Evolutionary conservation across 1,140 invertebrate genomes (phyloP), one percentile per base, ranked within the genome.

Genomic region (Macrotrachela quadricornifera): DNA sequence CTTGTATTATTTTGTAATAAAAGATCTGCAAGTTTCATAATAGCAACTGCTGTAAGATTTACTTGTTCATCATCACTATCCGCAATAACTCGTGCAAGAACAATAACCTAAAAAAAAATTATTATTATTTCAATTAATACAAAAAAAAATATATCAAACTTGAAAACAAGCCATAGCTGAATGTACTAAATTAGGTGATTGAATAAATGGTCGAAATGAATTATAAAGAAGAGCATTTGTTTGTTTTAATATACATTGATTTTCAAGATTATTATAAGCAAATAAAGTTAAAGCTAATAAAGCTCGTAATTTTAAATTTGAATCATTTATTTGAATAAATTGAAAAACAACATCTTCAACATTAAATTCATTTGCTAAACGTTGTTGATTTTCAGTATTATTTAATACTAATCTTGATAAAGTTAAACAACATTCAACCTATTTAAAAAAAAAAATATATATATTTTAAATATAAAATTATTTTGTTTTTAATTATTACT

Each of bases 241-340:
- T 42, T 66, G 60, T 46, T 63, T 49, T 38, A 70, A 69, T 9
- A 61, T 60, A 55, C 60, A 67, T 58, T 70, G 68, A 54, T 69
- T 64, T 18, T 63, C 62, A 11, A 64, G 63, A 52, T 69, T 70
- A 59, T 69, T 69, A 54, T 67, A 70, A 1, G 65, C 66, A 60
- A 70, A 69, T 45, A 66, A 64, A 38, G 67, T 62, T 49, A 69
- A 56, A 4, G 67, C 67, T 59, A 63, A 64, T 1, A 66, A 66
- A 36, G 65, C 65, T 36, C 61, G 59, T n/a, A 69, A 51, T 30
- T 60, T 55, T 38, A 64, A 66, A 21, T 63, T 62, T 66, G 68
- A 56, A n/a, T 56, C 59, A 50, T 52, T 15, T 4, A 44, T 44
- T 3, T n/a, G 2, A 2, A 44, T 18, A 30, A 30, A 30, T 30